Conservation (phyloP, 2,113 vertebrate species). For the Phycodurus eques region DNA sequence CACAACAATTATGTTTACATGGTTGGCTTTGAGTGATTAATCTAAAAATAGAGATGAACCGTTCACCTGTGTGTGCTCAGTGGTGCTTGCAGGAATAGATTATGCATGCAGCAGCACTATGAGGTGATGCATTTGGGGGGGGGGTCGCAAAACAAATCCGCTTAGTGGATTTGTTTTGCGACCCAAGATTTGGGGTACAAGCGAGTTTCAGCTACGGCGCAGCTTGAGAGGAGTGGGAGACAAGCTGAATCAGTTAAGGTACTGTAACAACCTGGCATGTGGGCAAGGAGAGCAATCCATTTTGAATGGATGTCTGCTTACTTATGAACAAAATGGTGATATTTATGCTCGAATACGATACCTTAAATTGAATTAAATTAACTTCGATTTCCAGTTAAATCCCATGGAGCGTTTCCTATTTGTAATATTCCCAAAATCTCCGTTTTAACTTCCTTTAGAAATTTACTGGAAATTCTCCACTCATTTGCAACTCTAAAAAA, state of each 20-base stretch:
- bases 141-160: too few relatives aligned
- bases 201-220: too few relatives aligned
- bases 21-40: neutral
- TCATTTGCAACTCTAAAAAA: neutral
- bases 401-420: neutral
- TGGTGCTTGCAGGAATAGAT: constrained; percentile 46
- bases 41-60: constrained; percentile 52
- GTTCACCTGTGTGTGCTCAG: constrained; percentile 37
- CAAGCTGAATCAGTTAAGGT: too few relatives aligned
- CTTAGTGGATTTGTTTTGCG: too few relatives aligned
- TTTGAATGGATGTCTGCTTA: neutral
- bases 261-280: neutral
- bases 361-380: neutral
- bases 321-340: neutral
- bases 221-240: too few relatives aligned
- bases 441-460: neutral
- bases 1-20: constrained; percentile 21
- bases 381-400: neutral
- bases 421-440: neutral
- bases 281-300: neutral
- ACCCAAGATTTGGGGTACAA: too few relatives aligned
- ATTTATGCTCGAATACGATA: neutral
- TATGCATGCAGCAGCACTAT: constrained; percentile 30
- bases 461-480: neutral
- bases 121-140: constrained; percentile 35